Evolutionary conservation across 1,140 invertebrate genomes (phyloP).

Genomic region (Macrosteles quadrilineatus): DNA sequence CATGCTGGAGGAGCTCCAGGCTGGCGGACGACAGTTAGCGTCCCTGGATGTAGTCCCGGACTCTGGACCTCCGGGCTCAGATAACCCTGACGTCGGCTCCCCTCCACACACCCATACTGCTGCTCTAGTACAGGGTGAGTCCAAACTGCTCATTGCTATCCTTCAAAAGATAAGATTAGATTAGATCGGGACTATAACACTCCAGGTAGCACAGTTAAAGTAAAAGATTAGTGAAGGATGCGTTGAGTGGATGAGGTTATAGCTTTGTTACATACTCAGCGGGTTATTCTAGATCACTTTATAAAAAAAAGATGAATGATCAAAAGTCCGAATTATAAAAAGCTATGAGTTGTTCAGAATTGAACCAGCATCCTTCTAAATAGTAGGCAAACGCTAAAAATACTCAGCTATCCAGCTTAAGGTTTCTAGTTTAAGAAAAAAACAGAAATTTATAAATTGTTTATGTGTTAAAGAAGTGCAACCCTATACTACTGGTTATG

Average conservation of each 20-base stretch:
- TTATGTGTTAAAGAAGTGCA: too few species aligned
- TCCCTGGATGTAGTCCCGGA: conserved; percentile 18
- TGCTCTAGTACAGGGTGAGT: conserved; percentile 8
- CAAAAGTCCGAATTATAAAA: too few species aligned
- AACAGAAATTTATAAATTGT: too few species aligned
- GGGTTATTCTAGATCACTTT: too few species aligned
- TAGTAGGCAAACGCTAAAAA: too few species aligned
- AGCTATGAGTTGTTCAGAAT: too few species aligned
- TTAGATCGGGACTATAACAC: neutral
- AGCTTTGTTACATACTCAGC: too few species aligned
- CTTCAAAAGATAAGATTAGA: neutral
- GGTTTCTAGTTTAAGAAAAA: too few species aligned
- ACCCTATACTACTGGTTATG: too few species aligned
- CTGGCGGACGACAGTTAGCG: conserved; percentile 29
- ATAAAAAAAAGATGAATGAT: too few species aligned
- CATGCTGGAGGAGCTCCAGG: conserved; percentile 34
- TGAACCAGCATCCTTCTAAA: too few species aligned
- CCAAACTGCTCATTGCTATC: neutral
- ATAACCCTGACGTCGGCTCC: neutral
- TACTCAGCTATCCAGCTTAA: too few species aligned
- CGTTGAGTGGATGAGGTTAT: neutral
- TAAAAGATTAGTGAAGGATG: neutral
- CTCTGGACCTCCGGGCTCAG: neutral
- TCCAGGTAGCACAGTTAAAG: neutral
- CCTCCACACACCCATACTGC: neutral